A percentile compares a stretch with the other conserved stretches of the same genome.
These are phyloP conservation scores for Plemyria rubiginata DNA, from an alignment of 2,888 invertebrate species.

Conservation along the genomic window DNA sequence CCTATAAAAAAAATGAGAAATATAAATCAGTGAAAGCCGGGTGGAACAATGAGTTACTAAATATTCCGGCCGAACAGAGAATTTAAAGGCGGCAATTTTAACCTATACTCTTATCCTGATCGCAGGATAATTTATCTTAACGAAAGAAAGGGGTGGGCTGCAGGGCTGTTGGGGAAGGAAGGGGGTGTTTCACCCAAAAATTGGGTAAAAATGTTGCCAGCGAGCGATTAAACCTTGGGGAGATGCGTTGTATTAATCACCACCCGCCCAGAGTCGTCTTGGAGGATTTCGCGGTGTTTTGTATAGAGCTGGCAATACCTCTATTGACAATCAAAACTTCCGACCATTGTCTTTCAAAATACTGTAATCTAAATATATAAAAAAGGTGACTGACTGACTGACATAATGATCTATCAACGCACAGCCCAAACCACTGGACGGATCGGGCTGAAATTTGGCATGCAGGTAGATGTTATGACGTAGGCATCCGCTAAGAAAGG, in stretches of 20 bases:
- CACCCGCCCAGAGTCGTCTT: slow-evolving; percentile 79
- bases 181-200: slow-evolving; percentile 74
- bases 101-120: slow-evolving; percentile 85
- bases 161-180: slow-evolving; percentile 49
- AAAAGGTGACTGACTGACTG: too few species aligned
- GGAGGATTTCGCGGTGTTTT: slow-evolving; percentile 66
- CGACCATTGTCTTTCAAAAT: not conserved
- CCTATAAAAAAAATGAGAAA: slow-evolving; percentile 6
- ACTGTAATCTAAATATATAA: too few species aligned
- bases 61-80: slow-evolving; percentile 79
- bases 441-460: too few species aligned
- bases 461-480: too few species aligned
- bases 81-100: slow-evolving; percentile 85
- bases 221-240: slow-evolving; percentile 84
- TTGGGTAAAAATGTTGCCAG: slow-evolving; percentile 85
- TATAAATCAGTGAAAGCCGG: slow-evolving; percentile 50
- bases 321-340: not conserved
- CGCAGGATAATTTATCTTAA: slow-evolving; percentile 85
- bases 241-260: slow-evolving; percentile 85
- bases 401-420: too few species aligned
- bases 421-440: too few species aligned
- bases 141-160: slow-evolving; percentile 83
- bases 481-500: too few species aligned
- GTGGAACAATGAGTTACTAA: slow-evolving; percentile 68
- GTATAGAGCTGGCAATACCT: slow-evolving; percentile 57